Evolutionary conservation across 2,888 invertebrate species (phyloP).

Genomic region (Yponomeuta plumbellus): DNA sequence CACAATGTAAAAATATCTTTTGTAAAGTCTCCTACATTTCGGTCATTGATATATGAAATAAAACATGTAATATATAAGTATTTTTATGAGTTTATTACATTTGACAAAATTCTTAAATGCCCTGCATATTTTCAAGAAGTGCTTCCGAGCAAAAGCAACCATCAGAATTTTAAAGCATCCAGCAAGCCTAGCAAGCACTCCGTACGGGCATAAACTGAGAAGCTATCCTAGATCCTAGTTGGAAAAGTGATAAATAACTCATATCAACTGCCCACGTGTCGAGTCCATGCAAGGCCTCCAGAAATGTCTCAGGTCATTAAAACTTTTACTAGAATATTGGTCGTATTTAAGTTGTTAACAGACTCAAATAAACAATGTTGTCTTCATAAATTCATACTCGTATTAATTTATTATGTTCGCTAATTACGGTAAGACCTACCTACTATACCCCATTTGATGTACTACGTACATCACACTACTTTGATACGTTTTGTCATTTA

Average conservation of each 20-base stretch:
- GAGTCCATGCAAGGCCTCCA: no score
- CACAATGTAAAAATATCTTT: not conserved
- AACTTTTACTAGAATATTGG: not conserved
- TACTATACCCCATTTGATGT: constrained; percentile 3
- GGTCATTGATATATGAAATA: not conserved
- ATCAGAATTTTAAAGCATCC: no score
- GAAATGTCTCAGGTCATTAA: not conserved
- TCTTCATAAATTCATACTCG: not conserved
- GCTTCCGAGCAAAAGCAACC: not conserved
- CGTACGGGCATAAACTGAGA: no score
- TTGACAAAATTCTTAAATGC: constrained; percentile 17
- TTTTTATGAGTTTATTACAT: constrained; percentile 20
- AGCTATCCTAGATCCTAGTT: no score
- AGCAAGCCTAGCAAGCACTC: no score
- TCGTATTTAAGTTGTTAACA: not conserved
- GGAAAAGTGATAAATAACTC: no score
- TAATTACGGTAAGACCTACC: not conserved
- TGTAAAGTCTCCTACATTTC: not conserved
- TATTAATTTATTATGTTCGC: not conserved
- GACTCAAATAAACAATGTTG: not conserved
- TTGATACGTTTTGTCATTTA: not conserved
- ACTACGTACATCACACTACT: not conserved
- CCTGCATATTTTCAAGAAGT: not conserved
- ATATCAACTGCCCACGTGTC: no score
- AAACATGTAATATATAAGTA: constrained; percentile 16